Conservation (phyloP, 2,113 vertebrate species). For the Bucco capensis region DNA sequence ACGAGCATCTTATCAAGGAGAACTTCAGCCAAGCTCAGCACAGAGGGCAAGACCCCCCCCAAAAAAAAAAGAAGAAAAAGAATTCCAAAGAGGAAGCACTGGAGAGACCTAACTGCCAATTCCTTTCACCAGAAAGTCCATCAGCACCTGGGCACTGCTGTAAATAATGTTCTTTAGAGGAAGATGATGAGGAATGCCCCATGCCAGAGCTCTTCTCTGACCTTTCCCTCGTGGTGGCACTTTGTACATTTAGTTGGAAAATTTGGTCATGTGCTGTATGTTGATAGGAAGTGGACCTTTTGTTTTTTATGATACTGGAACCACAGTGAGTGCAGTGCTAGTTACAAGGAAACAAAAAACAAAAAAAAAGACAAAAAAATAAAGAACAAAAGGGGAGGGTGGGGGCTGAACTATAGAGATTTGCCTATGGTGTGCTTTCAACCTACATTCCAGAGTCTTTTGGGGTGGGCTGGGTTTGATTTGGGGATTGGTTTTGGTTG, state of each 20-base stretch:
- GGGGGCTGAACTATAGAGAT: constrained; percentile 76
- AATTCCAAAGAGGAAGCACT: neutral
- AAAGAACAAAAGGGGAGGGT: neutral
- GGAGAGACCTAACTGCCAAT: neutral
- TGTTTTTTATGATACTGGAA: constrained; percentile 78
- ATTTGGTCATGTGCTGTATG: constrained; percentile 80
- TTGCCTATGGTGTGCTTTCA: constrained; percentile 68
- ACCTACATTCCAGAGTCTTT: constrained; percentile 68
- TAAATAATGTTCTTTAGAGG: constrained; percentile 76
- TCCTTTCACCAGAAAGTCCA: neutral
- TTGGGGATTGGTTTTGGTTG: neutral
- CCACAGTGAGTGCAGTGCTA: constrained; percentile 74
- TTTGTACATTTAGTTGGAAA: constrained; percentile 83
- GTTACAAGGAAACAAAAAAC: constrained; percentile 16
- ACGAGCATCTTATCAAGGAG: rapidly evolving
- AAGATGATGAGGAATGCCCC: constrained; percentile 36
- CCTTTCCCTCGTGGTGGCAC: constrained; percentile 63
- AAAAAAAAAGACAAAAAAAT: neutral
- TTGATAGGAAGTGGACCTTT: constrained; percentile 80
- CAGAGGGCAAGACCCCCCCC: neutral
- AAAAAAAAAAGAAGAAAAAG: neutral
- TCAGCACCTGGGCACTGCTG: constrained; percentile 46
- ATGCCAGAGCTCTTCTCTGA: constrained; percentile 74
- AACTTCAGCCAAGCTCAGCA: neutral
- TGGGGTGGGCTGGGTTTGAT: constrained; percentile 34